Percentiles rank a stretch among this genome's conserved stretches.
Evolutionary conservation across 2,113 vertebrate species (phyloP).

Genomic region (Pedionomus torquatus): DNA sequence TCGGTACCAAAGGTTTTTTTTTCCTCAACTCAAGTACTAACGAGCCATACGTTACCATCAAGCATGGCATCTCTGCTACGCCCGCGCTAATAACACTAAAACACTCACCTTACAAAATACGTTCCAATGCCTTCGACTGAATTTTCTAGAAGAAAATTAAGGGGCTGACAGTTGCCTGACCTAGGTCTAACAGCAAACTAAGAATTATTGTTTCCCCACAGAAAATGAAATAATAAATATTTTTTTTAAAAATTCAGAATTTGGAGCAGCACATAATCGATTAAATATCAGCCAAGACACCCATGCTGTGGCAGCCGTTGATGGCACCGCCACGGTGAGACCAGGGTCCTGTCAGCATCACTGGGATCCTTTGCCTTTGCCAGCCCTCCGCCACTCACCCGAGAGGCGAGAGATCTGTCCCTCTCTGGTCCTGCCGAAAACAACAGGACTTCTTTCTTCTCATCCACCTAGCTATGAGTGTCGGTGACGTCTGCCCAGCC

Average conservation of each 20-base stretch:
- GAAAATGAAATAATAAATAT: background rate
- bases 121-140: fast-evolving
- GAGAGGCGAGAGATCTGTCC: background rate
- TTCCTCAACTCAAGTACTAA: background rate
- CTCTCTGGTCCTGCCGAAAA: background rate
- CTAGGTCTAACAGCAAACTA: background rate
- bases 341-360: background rate
- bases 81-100: background rate
- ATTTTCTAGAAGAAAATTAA: background rate
- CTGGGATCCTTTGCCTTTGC: background rate
- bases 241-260: background rate
- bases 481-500: background rate
- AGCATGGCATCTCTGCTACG: background rate
- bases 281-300: background rate
- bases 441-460: background rate
- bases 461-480: fast-evolving
- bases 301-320: fast-evolving
- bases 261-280: background rate
- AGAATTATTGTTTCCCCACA: background rate
- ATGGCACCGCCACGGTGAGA: background rate
- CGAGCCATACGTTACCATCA: background rate
- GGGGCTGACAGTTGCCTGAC: background rate
- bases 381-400: background rate
- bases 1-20: background rate
- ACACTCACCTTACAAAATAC: background rate